Conservation (phyloP, 2,888 invertebrate species). For the Stramonita haemastoma region DNA sequence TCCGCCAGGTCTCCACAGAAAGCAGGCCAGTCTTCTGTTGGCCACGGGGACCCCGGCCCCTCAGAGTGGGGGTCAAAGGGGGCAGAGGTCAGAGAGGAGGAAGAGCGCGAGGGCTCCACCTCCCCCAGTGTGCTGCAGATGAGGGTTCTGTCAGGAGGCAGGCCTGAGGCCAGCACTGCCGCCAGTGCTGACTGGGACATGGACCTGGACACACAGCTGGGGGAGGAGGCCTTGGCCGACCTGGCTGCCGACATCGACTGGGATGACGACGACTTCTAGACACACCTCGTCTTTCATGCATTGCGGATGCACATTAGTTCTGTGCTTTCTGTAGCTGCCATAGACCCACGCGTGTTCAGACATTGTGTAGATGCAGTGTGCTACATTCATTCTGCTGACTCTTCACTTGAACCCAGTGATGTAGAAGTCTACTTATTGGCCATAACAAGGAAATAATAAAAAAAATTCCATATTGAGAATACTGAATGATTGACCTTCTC, state of each 20-base stretch:
- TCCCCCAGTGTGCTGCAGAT: background rate
- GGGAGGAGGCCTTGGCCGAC: constrained; percentile 50
- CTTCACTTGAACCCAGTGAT: too few species aligned
- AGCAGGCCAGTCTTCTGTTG: background rate
- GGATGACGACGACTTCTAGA: constrained; percentile 46
- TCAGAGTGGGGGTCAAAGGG: background rate
- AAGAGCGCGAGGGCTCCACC: background rate
- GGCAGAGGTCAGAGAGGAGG: background rate
- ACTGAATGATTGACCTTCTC: too few species aligned
- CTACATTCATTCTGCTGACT: too few species aligned
- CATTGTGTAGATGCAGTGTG: too few species aligned
- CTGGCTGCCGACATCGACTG: constrained; percentile 51
- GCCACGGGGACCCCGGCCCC: background rate
- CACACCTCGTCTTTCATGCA: constrained; percentile 39
- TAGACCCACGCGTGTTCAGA: too few species aligned
- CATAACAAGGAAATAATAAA: too few species aligned
- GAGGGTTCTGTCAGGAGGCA: background rate
- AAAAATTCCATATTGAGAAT: too few species aligned
- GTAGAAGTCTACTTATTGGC: too few species aligned
- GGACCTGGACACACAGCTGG: too few species aligned
- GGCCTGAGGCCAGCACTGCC: background rate
- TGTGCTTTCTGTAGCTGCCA: too few species aligned
- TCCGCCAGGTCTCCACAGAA: background rate
- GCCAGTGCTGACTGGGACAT: background rate
- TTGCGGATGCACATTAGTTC: constrained; percentile 12